Evolutionary conservation across 2,888 invertebrate species (phyloP).

Genomic region (Desoria tigrina): DNA sequence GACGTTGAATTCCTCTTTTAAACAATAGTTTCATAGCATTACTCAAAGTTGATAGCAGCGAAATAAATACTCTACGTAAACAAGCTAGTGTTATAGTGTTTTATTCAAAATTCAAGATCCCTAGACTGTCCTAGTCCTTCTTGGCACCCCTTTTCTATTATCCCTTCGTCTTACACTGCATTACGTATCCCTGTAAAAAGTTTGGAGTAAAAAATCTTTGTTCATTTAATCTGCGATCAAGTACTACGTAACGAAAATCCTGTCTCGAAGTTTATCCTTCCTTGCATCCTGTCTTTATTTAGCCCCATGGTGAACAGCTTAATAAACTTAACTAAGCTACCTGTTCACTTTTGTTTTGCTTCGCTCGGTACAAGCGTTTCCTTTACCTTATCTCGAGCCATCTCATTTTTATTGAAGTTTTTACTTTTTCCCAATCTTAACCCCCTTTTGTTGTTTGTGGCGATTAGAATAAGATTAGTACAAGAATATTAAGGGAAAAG

Average conservation of each 20-base stretch:
- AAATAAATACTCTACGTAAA: no score
- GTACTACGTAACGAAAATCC: constrained; percentile 9
- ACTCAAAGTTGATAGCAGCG: no score
- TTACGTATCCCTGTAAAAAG: neutral
- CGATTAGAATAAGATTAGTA: no score
- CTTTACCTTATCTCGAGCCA: neutral
- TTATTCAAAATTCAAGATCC: no score
- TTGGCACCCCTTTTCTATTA: neutral
- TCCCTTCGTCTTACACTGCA: neutral
- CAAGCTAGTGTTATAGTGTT: no score
- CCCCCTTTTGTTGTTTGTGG: no score
- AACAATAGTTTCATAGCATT: no score
- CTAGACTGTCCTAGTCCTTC: no score
- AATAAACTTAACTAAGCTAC: constrained; percentile 5
- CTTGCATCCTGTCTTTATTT: constrained; percentile 20
- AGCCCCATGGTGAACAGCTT: neutral
- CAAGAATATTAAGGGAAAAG: no score
- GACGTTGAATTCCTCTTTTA: constrained; percentile 38
- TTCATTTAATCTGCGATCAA: neutral
- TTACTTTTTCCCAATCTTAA: no score
- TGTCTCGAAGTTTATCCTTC: constrained; percentile 13
- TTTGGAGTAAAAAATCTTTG: neutral
- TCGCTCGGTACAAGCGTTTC: neutral
- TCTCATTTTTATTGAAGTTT: no score
- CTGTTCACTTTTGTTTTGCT: constrained; percentile 1